Evolutionary conservation across 1,140 invertebrate genomes (phyloP).

Genomic region (Drosophila pseudoobscura): DNA sequence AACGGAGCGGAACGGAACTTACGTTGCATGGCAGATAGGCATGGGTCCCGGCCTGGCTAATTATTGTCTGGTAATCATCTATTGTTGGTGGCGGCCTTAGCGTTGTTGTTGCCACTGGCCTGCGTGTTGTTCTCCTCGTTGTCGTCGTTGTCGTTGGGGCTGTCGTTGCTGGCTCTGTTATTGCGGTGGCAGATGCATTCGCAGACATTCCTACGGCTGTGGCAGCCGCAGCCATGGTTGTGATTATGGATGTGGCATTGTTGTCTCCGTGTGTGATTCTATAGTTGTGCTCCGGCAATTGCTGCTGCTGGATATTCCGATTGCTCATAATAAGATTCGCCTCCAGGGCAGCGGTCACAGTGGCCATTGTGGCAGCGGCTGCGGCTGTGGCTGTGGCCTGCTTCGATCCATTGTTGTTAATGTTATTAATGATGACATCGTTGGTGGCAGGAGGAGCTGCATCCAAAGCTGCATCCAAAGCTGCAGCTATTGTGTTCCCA

Average conservation of each 20-base stretch:
- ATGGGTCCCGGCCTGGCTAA: conserved; percentile 92
- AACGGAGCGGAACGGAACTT: conserved; percentile 61
- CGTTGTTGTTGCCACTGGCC: conserved; percentile 67
- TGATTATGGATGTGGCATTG: conserved; percentile 13
- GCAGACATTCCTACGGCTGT: neutral
- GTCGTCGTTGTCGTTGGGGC: conserved; percentile 23
- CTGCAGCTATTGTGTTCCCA: conserved; percentile 38
- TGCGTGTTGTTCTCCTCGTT: conserved; percentile 61
- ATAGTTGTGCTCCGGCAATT: conserved; percentile 52
- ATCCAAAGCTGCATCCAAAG: conserved; percentile 29
- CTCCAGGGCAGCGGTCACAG: conserved; percentile 51
- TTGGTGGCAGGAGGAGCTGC: conserved; percentile 35
- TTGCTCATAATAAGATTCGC: conserved; percentile 78
- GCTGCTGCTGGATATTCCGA: conserved; percentile 67
- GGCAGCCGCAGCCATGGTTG: conserved; percentile 3
- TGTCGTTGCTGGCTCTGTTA: conserved; percentile 30
- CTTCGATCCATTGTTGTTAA: conserved; percentile 62
- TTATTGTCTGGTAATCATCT: conserved; percentile 87
- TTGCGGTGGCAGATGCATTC: conserved; percentile 4
- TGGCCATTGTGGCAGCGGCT: conserved; percentile 33
- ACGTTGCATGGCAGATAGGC: conserved; percentile 94
- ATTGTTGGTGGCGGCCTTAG: conserved; percentile 74
- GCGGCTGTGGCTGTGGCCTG: conserved; percentile 11
- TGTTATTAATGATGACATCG: conserved; percentile 72
- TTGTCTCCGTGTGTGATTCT: conserved; percentile 59